phyloP scores from a whole-genome alignment of 2,888 invertebrate genomes.

The Temnothorax unifasciatus region DNA sequence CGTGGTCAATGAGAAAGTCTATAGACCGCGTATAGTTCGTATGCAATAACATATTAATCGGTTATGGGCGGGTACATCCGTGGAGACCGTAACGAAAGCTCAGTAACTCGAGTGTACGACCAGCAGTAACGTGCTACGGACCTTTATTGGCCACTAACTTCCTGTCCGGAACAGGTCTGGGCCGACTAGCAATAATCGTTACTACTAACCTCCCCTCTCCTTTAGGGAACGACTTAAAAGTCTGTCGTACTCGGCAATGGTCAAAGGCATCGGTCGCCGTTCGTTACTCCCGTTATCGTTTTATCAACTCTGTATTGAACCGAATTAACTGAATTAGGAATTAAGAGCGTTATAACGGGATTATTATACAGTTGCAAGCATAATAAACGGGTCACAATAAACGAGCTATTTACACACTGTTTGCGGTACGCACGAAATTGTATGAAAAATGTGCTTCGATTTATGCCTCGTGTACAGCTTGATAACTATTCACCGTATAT shows the following conservation, averaged over 20 bases:
- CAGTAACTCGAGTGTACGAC: constrained; percentile 75
- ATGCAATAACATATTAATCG: constrained; percentile 78
- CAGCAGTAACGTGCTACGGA: constrained; percentile 75
- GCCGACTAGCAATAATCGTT: constrained; percentile 80
- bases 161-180: constrained; percentile 69
- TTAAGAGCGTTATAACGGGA: constrained; percentile 16
- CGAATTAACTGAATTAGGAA: constrained; percentile 25
- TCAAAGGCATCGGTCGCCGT: constrained; percentile 27
- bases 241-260: constrained; percentile 1
- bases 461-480: not conserved
- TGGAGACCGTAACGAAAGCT: constrained; percentile 61
- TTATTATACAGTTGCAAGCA: constrained; percentile 16
- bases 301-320: constrained; percentile 24
- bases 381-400: constrained; percentile 20
- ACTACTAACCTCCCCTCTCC: constrained; percentile 67
- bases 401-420: constrained; percentile 5
- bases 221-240: constrained; percentile 49
- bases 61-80: constrained; percentile 65
- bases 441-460: constrained; percentile 6
- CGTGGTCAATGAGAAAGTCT: constrained; percentile 26
- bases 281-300: constrained; percentile 35
- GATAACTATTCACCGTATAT: not conserved
- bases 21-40: constrained; percentile 31
- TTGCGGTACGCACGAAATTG: not conserved
- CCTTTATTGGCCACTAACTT: constrained; percentile 82